These are phyloP conservation scores for Cistogaster globosa DNA, from an alignment of 2,888 invertebrate species.

Conservation along the genomic window DNA sequence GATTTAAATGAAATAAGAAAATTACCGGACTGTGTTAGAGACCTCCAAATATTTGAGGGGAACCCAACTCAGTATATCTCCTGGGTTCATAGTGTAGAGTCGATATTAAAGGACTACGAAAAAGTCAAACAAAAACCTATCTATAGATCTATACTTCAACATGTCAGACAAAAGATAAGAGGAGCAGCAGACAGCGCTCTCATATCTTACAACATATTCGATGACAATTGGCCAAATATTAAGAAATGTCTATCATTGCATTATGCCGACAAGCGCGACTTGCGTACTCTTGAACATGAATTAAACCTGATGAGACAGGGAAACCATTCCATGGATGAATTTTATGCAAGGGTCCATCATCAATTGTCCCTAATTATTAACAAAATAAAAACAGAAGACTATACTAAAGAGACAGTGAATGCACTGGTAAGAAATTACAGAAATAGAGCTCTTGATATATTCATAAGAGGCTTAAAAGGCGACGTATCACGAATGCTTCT, in stretches of 20 bases:
- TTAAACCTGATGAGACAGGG: constrained; percentile 36
- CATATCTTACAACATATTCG: constrained; percentile 64
- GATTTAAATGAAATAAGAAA: constrained; percentile 46
- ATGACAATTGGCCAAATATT: constrained; percentile 64
- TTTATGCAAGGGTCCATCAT: constrained; percentile 67
- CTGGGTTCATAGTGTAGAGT: constrained; percentile 63
- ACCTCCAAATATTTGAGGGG: constrained; percentile 61
- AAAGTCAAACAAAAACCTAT: constrained; percentile 60
- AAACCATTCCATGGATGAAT: constrained; percentile 42
- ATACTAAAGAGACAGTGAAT: constrained; percentile 63
- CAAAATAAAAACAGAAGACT: constrained; percentile 70
- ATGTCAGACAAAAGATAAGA: constrained; percentile 57
- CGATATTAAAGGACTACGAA: constrained; percentile 55
- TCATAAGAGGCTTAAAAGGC: constrained; percentile 61
- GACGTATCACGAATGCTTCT: constrained; percentile 52
- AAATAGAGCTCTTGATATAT: constrained; percentile 70
- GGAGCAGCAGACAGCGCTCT: constrained; percentile 57
- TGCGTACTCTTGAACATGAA: constrained; percentile 69
- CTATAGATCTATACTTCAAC: constrained; percentile 64
- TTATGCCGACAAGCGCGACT: constrained; percentile 72
- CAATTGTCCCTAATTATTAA: constrained; percentile 70
- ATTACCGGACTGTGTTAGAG: constrained; percentile 62
- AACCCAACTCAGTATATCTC: constrained; percentile 65
- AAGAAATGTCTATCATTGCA: constrained; percentile 71
- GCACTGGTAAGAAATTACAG: constrained; percentile 68